Evolutionary conservation across 2,113 vertebrate genomes (phyloP), one percentile per base, ranked within the genome.

Genomic region (Fulmarus glacialis): DNA sequence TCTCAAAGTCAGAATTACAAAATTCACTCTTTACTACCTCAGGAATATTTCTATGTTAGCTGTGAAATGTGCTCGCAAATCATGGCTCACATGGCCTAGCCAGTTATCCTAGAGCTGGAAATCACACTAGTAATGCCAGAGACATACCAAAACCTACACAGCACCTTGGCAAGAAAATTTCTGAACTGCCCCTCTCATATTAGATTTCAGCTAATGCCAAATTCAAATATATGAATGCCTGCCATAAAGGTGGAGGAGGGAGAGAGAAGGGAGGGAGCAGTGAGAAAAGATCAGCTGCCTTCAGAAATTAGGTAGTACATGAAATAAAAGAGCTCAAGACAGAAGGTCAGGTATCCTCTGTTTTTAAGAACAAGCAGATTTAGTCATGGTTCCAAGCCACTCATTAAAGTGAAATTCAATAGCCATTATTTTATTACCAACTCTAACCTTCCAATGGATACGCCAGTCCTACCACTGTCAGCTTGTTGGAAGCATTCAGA

Each of bases 311-410:
- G 24, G 82, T 58, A 70, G 58, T 86, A 90, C 59, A 86, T 1
- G 2, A 90, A 93, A 86, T 73, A 71, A 90, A 92, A 92, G 59
- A 89, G 63, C 71, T 95, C 42, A 70, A 67, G 50, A 88, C 58
- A 89, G 74, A 80, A 91, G 67, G 85, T 86, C 82, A 94, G 79
- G 50, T 90, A 62, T 80, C 63, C 71, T 92, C 67, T 77, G 64
- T 58, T 93, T 86, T 77, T 95, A 94, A 70, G 81, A 91, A 53
- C 84, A 92, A 90, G 79, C 14, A 90, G 59, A 92, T 95, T 90
- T 92, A 86, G 79, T 90, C 90, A 90, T 83, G 79, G 90, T 95
- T 95, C 75, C 85, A 59, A 93, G 71, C 12, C 52, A 45, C 55
- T 78, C 42, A 73, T 86, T 88, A 88, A 78, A 90, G 55, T 74